A percentile compares a stretch with the other conserved stretches of the same genome.
These are phyloP conservation scores for Apocrypta bakeri DNA, from an alignment of 1,140 invertebrate genomes.

Conservation along the genomic window DNA sequence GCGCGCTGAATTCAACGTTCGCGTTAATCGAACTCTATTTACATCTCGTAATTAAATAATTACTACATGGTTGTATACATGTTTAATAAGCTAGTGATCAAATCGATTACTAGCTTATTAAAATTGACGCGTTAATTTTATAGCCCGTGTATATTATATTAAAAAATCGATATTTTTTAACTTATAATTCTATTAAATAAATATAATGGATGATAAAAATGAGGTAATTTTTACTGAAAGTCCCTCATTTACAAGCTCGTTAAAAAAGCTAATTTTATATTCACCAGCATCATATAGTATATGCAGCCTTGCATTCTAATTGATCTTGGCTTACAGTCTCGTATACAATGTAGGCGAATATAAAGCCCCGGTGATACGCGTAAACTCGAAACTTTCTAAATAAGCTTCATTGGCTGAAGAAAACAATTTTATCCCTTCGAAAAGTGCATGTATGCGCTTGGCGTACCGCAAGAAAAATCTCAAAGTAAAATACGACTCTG, in stretches of 20 bases:
- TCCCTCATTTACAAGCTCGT: background rate
- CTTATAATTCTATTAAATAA: too few relatives aligned
- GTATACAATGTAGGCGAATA: too few relatives aligned
- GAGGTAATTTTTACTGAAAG: background rate
- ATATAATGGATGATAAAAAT: background rate
- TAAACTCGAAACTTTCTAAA: conserved; percentile 25
- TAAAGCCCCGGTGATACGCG: background rate
- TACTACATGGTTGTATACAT: background rate
- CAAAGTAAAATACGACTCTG: background rate
- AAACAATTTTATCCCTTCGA: background rate
- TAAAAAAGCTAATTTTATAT: conserved; percentile 21
- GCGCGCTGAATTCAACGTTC: too few relatives aligned
- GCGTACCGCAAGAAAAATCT: background rate
- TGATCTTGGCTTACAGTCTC: conserved; percentile 8
- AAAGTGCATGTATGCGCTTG: background rate
- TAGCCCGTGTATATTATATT: too few relatives aligned
- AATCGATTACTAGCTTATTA: background rate
- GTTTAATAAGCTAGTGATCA: too few relatives aligned
- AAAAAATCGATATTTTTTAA: too few relatives aligned
- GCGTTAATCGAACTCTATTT: too few relatives aligned
- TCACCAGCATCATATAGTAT: background rate
- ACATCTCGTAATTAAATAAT: background rate
- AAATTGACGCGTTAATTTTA: background rate
- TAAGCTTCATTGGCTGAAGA: background rate
- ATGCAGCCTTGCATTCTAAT: background rate